These are phyloP conservation scores for Sphyrna mokarran DNA, from an alignment of 2,113 vertebrate genomes.

Conservation along the genomic window DNA sequence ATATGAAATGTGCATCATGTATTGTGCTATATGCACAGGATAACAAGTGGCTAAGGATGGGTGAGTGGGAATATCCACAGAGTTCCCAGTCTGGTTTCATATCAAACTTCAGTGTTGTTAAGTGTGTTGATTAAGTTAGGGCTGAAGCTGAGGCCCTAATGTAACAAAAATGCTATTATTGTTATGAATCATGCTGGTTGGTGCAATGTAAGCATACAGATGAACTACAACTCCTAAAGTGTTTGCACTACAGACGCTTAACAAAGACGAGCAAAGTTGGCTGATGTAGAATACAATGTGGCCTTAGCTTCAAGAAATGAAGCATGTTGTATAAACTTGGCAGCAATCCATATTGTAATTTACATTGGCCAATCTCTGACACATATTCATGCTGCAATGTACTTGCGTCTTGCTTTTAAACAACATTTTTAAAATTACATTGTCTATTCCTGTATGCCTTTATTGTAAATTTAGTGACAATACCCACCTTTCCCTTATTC, in stretches of 20 bases:
- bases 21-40: neutral
- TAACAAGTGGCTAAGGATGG: too few relatives aligned
- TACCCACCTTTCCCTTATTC: slow-evolving; percentile 45
- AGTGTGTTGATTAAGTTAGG: neutral
- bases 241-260: neutral
- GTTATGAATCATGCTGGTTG: neutral
- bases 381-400: slow-evolving; percentile 30
- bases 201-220: neutral
- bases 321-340: neutral
- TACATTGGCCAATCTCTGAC: slow-evolving; percentile 1
- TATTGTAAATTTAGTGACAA: slow-evolving; percentile 36
- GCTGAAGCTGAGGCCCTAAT: neutral
- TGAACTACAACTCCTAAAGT: slow-evolving; percentile 34
- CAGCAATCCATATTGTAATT: neutral
- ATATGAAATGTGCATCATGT: neutral
- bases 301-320: neutral
- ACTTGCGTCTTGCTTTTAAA: neutral
- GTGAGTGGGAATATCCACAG: neutral
- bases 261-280: slow-evolving; percentile 6
- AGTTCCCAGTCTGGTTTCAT: neutral
- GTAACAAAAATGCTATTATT: neutral
- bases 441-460: slow-evolving; percentile 33
- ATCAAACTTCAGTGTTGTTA: neutral
- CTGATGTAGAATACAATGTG: neutral
- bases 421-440: slow-evolving; percentile 11